Evolutionary conservation across 1,140 invertebrate genomes (phyloP), one percentile per base, ranked within the genome.

Genomic region (Ptiloglossa arizonensis): DNA sequence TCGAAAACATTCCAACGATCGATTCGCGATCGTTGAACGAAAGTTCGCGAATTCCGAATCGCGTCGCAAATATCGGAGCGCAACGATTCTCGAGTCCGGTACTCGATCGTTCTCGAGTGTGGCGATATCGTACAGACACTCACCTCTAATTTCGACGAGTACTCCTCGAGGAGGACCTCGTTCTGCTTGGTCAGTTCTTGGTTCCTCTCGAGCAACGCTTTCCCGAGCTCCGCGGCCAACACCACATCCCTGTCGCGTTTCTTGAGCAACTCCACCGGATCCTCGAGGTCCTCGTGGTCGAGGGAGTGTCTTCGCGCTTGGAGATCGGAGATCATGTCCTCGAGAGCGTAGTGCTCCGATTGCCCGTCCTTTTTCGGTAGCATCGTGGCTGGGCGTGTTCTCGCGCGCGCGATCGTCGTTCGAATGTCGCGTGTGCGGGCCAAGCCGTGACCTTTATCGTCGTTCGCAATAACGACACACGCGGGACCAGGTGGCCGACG

Each of bases 201-300:
- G 90, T 99, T 99, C 88, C 97, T 97, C 86, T 99, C 98, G 67
- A 99, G 93, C 59, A 99, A 92, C 0, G 98, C 98, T 91, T 99
- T 99, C 27, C 98, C 98, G 44, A 99, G 93, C 91, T 99, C 98
- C 1, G 98, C 98, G 0, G 98, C 98, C 63, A 99, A 93, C 29
- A 98, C 95, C 15, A 99, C 94, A 89, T 99, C 98, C 78, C 96
- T 96, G 87, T 99, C 98, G 89, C 98, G 98, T 92, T 98, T 97
- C 83, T 96, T 97, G 27, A 99, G 92, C 88, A 98, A 95, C 22
- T 95, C 95, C 94, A 95, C 95, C 0, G 98, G 94, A 90, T 98
- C 97, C 60, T 93, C 62, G 93, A 92, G 38, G n/a, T 89, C 90
- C 74, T 91, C 85, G 27, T 87, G 86, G 17, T 91, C 91, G 57